Base-by-base conservation (phyloP, 2,797 vertebrate genomes). In the Discoglossus pictus region DNA sequence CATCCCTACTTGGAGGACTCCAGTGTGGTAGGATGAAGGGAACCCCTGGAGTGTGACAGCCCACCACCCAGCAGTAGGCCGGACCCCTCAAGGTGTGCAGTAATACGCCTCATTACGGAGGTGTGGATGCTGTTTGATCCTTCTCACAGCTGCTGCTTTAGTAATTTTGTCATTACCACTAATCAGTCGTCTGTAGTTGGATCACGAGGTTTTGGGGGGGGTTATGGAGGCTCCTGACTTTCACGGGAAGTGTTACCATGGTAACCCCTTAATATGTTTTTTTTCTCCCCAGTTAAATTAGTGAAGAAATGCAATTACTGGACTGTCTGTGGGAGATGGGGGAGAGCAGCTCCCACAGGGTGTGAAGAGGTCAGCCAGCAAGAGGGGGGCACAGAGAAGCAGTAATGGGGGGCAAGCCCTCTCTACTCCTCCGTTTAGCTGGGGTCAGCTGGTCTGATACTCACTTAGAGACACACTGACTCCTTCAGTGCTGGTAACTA, bases 221-320 rank as follows among this genome's bases (percentile, higher is more conserved):
- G 36, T 34, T 15, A 24, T 5, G 18, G 23, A 69, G 59, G 35
- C 24, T 56, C 42, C 18, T 56, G 67, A 63, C 59, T 62, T 67
- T 54, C 35, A 3, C 39, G 60, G 58, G 58, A 61, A 61, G 50
- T 61, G 67, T 70, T 63, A 11, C 67, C 60, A 63, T 70, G 60
- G 67, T 63, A 56, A 70, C 60, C 43, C 42, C 18, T 21, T 63
- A 63, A 56, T 63, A 63, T 56, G n/a, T n/a, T n/a, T n/a, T n/a
- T 34, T 50, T 24, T 40, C 38, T 34, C 60, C 67, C 67, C 59
- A 36, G 52, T 63, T 63, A 70, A 70, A 70, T 70, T 70, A 70
- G 60, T 63, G 24, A 60, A 55, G 60, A 70, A 70, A 63, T 70
- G 60, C 52, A 70, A 70, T 70, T 70, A 63, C 60, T 56, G 67